Evolutionary conservation across 2,797 vertebrate genomes (phyloP).

Genomic region (Chloroceryle amazona): DNA sequence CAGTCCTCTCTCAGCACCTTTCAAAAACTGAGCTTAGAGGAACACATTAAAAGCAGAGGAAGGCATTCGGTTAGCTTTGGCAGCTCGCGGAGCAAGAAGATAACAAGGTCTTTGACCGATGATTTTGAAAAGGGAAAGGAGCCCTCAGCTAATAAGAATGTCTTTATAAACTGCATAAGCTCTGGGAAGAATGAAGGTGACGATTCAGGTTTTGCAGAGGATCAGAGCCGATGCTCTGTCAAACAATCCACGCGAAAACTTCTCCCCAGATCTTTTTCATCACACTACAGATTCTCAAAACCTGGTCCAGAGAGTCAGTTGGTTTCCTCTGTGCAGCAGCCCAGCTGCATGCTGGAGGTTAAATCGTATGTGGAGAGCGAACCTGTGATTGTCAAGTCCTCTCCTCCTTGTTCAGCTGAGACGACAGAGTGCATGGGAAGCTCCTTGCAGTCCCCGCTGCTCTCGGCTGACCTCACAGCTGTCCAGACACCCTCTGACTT

Average conservation of each 20-base stretch:
- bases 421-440: constrained; percentile 86
- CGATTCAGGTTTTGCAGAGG: constrained; percentile 94
- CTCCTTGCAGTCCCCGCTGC: constrained; percentile 91
- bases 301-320: constrained; percentile 75
- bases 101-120: constrained; percentile 93
- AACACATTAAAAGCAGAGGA: constrained; percentile 84
- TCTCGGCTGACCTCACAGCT: constrained; percentile 93
- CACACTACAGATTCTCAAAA: constrained; percentile 92
- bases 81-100: constrained; percentile 91
- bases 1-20: constrained; percentile 79
- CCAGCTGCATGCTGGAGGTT: constrained; percentile 72
- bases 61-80: constrained; percentile 92
- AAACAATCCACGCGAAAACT: constrained; percentile 90
- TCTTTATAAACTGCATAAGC: constrained; percentile 97
- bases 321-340: constrained; percentile 75
- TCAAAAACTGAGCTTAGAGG: constrained; percentile 80
- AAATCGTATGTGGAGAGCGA: constrained; percentile 75
- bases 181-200: constrained; percentile 93
- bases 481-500: constrained; percentile 96
- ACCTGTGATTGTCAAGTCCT: constrained; percentile 74
- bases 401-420: constrained; percentile 84
- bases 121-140: constrained; percentile 91
- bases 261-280: constrained; percentile 94
- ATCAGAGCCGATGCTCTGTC: constrained; percentile 84
- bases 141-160: constrained; percentile 87